These are phyloP conservation scores for Drosophila ochracea DNA, from an alignment of 2,888 invertebrate species.

Conservation along the genomic window DNA sequence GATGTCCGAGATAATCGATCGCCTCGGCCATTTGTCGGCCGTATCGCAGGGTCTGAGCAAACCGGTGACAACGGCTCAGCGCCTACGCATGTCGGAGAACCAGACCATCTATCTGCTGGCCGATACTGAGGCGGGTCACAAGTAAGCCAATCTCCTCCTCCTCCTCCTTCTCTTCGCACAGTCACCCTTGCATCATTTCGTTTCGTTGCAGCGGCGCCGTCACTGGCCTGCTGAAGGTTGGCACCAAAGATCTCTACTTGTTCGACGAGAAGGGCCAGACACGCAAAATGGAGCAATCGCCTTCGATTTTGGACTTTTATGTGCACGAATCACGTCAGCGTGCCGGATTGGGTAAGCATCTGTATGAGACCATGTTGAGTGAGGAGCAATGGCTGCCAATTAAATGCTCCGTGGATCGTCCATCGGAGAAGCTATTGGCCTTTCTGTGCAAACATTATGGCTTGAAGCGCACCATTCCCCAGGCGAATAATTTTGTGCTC, in stretches of 20 bases:
- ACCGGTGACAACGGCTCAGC: conserved; percentile 90
- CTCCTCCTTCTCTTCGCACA: too few relatives aligned
- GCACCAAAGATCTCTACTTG: conserved; percentile 95
- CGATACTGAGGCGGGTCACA: conserved; percentile 85
- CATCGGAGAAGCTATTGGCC: conserved; percentile 94
- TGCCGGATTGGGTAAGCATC: conserved; percentile 92
- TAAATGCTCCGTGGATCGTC: conserved; percentile 96
- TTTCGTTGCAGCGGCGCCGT: conserved; percentile 88
- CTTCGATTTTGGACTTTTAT: conserved; percentile 97
- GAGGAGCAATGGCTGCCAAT: conserved; percentile 89
- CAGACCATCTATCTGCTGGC: conserved; percentile 84
- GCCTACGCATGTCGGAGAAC: conserved; percentile 87
- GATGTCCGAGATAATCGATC: conserved; percentile 88
- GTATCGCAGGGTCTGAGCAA: conserved; percentile 90
- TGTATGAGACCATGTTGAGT: conserved; percentile 95
- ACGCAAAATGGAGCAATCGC: conserved; percentile 91
- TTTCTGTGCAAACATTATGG: conserved; percentile 95
- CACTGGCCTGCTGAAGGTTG: conserved; percentile 96
- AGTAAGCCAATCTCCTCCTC: conserved; percentile 85
- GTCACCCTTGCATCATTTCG: not conserved
- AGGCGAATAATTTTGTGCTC: conserved; percentile 95
- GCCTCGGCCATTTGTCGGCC: conserved; percentile 90
- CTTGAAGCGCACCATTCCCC: conserved; percentile 88
- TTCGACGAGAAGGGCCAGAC: conserved; percentile 90
- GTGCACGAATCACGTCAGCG: conserved; percentile 94